Base-by-base conservation (phyloP, 2,113 vertebrate genomes). In the Lepidothrix coronata region DNA sequence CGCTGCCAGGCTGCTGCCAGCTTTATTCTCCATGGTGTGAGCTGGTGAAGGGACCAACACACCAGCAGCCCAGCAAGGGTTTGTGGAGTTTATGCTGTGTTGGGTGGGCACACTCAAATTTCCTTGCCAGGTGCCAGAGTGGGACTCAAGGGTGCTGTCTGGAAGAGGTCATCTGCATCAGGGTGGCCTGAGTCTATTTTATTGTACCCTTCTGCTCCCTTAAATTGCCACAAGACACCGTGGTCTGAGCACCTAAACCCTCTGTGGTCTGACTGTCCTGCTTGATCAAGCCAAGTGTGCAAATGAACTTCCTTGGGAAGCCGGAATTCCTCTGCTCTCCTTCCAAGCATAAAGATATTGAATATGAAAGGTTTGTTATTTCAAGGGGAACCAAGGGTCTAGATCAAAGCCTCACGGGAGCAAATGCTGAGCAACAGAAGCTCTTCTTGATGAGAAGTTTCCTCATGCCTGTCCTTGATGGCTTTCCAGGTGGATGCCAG, bases 401-500 rank as follows among this genome's bases (percentile, higher is more conserved):
- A 25, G 71, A 68, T 67, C 79, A 89, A 86, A 82, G 41, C 28
- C 28, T 89, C 63, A 46, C 51, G 74, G 63, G 30, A 88, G 68
- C 52, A 79, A 94, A 71, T 5, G 46, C 59, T 74, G 79, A 86
- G 75, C 48, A 84, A 67, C 18, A 20, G n/a, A 59, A 37, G 43
- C 39, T 31, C 13, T 55, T 59, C 72, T 71, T 37, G 48, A 65
- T 37, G 59, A 71, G 68, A 88, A 61, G 68, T 76, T 55, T 92
- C 80, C 65, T 72, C 8, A 7, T 75, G 59, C 23, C 48, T 21
- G 25, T 67, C 90, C 75, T 85, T 52, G 57, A 44, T 75, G 70
- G 68, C 15, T 94, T 74, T 81, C 85, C 76, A 92, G 83, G 70
- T 78, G 48, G 85, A 44, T 84, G 90, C 88, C 91, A 96, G 91